A percentile compares a stretch with the other conserved stretches of the same genome.
Conservation (phyloP, 2,797 vertebrate species). For the Microtus californicus region DNA sequence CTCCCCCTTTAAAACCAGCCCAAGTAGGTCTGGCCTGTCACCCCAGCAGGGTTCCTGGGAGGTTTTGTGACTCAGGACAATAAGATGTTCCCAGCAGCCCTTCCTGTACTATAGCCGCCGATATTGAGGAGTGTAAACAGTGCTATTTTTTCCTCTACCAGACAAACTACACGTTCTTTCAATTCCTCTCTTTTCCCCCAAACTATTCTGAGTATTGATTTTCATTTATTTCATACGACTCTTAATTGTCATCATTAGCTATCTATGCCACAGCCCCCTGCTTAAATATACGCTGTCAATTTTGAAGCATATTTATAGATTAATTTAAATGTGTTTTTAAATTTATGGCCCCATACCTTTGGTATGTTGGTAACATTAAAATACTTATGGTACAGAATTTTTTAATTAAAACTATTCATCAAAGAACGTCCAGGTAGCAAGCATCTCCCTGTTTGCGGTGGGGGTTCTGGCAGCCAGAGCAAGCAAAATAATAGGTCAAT, state of each 20-base stretch:
- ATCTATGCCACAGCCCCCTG: slow-evolving; percentile 84
- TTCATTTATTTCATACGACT: slow-evolving; percentile 89
- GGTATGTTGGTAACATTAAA: slow-evolving; percentile 92
- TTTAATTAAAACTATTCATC: slow-evolving; percentile 94
- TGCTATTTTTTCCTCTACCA: slow-evolving; percentile 84
- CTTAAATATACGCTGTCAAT: slow-evolving; percentile 90
- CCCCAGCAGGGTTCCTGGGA: slow-evolving; percentile 64
- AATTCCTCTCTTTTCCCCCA: slow-evolving; percentile 82
- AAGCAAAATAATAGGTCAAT: slow-evolving; percentile 91
- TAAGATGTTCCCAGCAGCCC: slow-evolving; percentile 65
- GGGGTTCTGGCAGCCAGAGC: slow-evolving; percentile 88
- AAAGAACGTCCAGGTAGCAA: slow-evolving; percentile 90
- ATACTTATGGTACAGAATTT: slow-evolving; percentile 92
- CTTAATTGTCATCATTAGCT: slow-evolving; percentile 92
- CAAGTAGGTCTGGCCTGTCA: background rate
- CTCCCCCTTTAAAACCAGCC: slow-evolving; percentile 47
- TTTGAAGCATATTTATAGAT: slow-evolving; percentile 90
- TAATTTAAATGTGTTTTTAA: slow-evolving; percentile 91
- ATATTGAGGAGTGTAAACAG: slow-evolving; percentile 80
- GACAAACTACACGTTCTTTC: slow-evolving; percentile 85
- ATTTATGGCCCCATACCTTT: slow-evolving; percentile 91
- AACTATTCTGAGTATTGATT: slow-evolving; percentile 88
- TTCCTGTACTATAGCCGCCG: slow-evolving; percentile 75
- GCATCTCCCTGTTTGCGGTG: slow-evolving; percentile 89
- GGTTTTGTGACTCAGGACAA: slow-evolving; percentile 73